Evolutionary conservation across 2,888 invertebrate species (phyloP), one percentile per base, ranked within the genome.

Genomic region (Agapostemon virescens): DNA sequence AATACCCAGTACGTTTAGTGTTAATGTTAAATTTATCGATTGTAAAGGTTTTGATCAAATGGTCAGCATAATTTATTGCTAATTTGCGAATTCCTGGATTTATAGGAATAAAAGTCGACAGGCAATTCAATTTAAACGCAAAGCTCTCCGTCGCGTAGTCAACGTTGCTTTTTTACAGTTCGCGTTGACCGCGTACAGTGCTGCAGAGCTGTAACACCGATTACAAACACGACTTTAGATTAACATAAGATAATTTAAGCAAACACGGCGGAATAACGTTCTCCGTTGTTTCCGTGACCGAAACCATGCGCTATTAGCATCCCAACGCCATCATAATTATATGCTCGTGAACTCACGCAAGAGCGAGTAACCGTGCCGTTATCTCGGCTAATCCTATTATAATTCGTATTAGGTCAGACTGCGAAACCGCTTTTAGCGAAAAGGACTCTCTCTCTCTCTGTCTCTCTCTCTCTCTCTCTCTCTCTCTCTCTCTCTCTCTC

Each of bases 281-380:
- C 33, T 36, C 63, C 74, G 72, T 61, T 82, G 82, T 71, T 82
- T 82, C 82, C 82, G 82, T 82, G 77, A 77, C 73, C 77, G 68
- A 82, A 82, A 82, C 82, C 82, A 82, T 82, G 70, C 77, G 40
- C 71, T 67, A 82, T 82, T 82, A 82, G 82, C 82, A 82, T 82
- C 73, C 73, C 82, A 77, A 74, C 73, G 82, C 77, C 77, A 64
- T 82, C 73, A 69, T 82, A 82, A 82, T 82, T 77, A 82, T 77
- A 82, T 82, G 77, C 82, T 55, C 49, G 82, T 71, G 82, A 69
- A 68, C 82, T 82, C 82, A 82, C 82, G 82, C 82, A 77, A 82
- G 70, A 64, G 45, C 68, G 82, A 74, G 58, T 74, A 70, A 74
- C 82, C 38, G 52, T 63, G 36, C 78, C 67, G 69, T 73, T 77